Evolutionary conservation across 2,113 vertebrate species (phyloP).

Genomic region (Argyrosomus japonicus): DNA sequence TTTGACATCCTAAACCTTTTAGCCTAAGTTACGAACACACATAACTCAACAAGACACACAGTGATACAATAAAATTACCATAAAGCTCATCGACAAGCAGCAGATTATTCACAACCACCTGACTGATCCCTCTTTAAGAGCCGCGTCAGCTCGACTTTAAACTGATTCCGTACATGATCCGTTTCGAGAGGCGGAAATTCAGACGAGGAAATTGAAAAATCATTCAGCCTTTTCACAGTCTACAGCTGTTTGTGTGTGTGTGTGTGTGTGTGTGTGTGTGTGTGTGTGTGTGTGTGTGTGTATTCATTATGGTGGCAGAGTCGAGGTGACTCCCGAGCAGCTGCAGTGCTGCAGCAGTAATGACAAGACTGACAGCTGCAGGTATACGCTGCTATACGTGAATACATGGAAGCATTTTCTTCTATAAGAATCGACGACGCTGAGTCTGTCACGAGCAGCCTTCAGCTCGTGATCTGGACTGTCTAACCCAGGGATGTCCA

Average conservation of each 20-base stretch:
- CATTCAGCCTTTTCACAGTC: neutral
- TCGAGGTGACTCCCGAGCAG: neutral
- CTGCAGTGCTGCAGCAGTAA: slow-evolving; percentile 21
- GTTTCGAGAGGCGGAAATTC: neutral
- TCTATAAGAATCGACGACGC: neutral
- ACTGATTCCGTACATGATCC: neutral
- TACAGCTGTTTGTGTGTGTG: neutral
- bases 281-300: neutral
- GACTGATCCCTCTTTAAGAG: neutral
- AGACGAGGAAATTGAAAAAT: neutral
- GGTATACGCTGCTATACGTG: neutral
- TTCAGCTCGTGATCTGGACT: neutral
- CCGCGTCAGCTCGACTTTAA: too few species aligned
- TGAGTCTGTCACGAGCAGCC: neutral
- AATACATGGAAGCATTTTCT: too few species aligned
- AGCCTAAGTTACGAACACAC: too few species aligned
- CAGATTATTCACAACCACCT: neutral
- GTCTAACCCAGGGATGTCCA: too few species aligned
- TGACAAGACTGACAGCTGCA: slow-evolving; percentile 1
- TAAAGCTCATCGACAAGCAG: neutral
- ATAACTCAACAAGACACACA: too few species aligned
- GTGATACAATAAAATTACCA: too few species aligned
- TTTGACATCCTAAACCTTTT: too few species aligned
- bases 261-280: neutral
- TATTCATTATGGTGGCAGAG: neutral